A percentile compares a stretch with the other conserved stretches of the same genome.
phyloP scores from a whole-genome alignment of 2,797 vertebrate species.

The Cuniculus paca region DNA sequence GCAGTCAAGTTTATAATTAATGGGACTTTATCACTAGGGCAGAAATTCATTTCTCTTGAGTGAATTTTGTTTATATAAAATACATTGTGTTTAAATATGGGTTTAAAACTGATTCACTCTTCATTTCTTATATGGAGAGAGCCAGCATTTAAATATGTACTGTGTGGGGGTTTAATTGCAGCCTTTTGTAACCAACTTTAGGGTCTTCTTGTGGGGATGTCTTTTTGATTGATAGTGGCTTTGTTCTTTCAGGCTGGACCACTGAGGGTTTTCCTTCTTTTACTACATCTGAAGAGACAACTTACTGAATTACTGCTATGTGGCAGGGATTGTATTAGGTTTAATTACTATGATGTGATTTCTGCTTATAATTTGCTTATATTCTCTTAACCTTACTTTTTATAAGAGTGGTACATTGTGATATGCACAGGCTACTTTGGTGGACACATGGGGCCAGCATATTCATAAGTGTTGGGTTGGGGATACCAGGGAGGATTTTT shows the following conservation, averaged over 20 bases:
- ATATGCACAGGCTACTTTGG: conserved; percentile 11
- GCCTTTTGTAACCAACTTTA: conserved; percentile 54
- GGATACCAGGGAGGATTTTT: neutral
- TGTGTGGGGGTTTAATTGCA: conserved; percentile 58
- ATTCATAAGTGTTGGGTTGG: neutral
- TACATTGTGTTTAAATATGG: conserved; percentile 82
- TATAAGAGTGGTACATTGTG: neutral
- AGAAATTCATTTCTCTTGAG: conserved; percentile 87
- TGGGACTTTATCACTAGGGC: conserved; percentile 84
- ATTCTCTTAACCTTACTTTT: conserved; percentile 46
- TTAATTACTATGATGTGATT: conserved; percentile 33
- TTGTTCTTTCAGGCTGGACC: conserved; percentile 57
- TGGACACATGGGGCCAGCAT: neutral
- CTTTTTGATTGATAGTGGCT: conserved; percentile 42
- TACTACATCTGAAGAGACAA: conserved; percentile 14
- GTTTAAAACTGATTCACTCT: conserved; percentile 81
- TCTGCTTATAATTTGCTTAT: conserved; percentile 40
- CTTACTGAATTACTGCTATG: conserved; percentile 44
- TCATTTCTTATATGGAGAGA: conserved; percentile 70
- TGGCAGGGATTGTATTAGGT: conserved; percentile 36
- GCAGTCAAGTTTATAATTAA: conserved; percentile 89
- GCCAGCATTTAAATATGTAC: conserved; percentile 47
- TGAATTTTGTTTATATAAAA: conserved; percentile 84
- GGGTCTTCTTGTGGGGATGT: conserved; percentile 18
- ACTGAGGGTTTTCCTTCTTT: conserved; percentile 28